phyloP scores from a whole-genome alignment of 92 coral and sea anemone genomes.

The Zoanthus gigantus region DNA sequence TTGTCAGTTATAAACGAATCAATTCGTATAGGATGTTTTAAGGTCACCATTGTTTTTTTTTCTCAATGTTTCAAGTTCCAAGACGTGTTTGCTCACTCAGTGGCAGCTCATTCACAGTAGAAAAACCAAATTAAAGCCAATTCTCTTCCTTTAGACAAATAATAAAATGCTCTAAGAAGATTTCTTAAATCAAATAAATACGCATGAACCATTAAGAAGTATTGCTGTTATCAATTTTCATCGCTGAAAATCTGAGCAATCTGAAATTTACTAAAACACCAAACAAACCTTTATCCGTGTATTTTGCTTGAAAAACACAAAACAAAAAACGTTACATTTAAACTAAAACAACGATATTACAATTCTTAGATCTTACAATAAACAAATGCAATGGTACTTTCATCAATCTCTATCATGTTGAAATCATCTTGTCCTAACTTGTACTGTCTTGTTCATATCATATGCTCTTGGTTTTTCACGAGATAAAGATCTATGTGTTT shows the following conservation, averaged over 20 bases:
- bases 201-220: background rate
- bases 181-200: background rate
- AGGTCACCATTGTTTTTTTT: background rate
- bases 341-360: too few species aligned
- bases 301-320: background rate
- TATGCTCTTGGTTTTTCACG: constrained; percentile 5
- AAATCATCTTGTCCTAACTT: background rate
- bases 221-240: background rate
- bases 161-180: background rate
- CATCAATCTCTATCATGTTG: background rate
- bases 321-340: too few species aligned
- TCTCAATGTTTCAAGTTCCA: background rate
- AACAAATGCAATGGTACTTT: background rate
- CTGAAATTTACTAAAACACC: background rate
- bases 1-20: background rate
- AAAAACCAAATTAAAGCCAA: constrained; percentile 12
- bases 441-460: background rate
- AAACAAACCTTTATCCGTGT: background rate
- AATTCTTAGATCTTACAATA: too few species aligned
- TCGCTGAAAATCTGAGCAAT: background rate
- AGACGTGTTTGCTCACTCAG: background rate
- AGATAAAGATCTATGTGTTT: constrained; percentile 34
- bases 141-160: background rate
- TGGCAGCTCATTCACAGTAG: background rate
- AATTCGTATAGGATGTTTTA: background rate